Evolutionary conservation across 2,797 vertebrate genomes (phyloP).

Genomic region (Trachurus trachurus): DNA sequence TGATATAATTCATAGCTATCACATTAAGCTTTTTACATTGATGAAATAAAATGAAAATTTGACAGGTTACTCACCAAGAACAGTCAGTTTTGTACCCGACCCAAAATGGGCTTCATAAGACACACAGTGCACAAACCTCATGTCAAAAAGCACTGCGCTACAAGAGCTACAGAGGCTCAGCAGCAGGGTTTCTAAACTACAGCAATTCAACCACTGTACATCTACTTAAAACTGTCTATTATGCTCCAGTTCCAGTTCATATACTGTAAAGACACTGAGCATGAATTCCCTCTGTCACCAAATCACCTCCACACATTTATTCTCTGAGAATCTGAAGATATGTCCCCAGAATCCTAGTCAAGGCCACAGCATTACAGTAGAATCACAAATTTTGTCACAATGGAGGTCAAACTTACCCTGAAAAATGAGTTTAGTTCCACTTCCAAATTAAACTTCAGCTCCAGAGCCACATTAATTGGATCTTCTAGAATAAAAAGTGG

Average conservation of each 20-base stretch:
- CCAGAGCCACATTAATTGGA: constrained; percentile 61
- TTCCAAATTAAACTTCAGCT: constrained; percentile 44
- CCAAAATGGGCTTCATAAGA: constrained; percentile 72
- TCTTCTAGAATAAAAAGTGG: constrained; percentile 51
- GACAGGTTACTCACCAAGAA: constrained; percentile 57
- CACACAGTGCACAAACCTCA: constrained; percentile 50
- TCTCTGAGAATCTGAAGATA: not conserved
- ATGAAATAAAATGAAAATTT: not conserved
- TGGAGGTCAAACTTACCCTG: constrained; percentile 44
- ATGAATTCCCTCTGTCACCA: constrained; percentile 9
- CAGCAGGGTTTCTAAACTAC: not conserved
- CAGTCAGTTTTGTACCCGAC: constrained; percentile 66
- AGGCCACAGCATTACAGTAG: not conserved
- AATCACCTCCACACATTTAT: not conserved
- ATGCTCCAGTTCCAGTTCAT: constrained; percentile 7
- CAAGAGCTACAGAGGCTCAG: too few relatives aligned
- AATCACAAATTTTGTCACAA: too few relatives aligned
- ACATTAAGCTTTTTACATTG: not conserved
- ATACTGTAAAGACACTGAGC: constrained; percentile 21
- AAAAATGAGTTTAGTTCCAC: constrained; percentile 59
- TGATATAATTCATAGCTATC: not conserved
- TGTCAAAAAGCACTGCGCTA: constrained; percentile 57
- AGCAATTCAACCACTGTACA: not conserved
- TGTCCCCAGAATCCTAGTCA: constrained; percentile 7
- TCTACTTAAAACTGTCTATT: constrained; percentile 48